These are phyloP conservation scores for Drosophila pseudoobscura DNA, from an alignment of 1,140 invertebrate species.

Conservation along the genomic window DNA sequence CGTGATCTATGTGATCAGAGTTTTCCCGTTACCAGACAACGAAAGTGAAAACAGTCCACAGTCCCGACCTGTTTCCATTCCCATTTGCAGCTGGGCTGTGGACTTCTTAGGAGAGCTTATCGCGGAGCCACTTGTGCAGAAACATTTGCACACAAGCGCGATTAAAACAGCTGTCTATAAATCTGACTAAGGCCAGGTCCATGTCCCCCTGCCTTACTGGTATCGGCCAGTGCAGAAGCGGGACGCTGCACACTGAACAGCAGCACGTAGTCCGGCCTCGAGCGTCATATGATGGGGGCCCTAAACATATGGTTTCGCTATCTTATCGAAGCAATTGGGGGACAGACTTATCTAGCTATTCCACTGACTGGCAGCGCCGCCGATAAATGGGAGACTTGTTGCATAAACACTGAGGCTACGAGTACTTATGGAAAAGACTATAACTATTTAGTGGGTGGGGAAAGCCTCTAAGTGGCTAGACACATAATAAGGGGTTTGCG, in stretches of 20 bases:
- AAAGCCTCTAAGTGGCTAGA: neutral
- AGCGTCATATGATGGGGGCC: slow-evolving; percentile 32
- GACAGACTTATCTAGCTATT: slow-evolving; percentile 19
- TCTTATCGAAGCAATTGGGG: slow-evolving; percentile 40
- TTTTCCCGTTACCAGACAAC: slow-evolving; percentile 31
- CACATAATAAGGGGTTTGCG: neutral
- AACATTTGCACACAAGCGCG: slow-evolving; percentile 16
- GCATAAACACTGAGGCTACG: neutral
- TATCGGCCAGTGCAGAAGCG: neutral
- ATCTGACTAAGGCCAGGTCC: slow-evolving; percentile 23
- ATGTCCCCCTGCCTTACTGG: slow-evolving; percentile 18
- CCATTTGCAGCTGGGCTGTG: slow-evolving; percentile 7
- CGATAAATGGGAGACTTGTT: slow-evolving; percentile 27
- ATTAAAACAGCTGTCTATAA: slow-evolving; percentile 15
- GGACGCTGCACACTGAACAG: slow-evolving; percentile 33
- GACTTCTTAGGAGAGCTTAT: slow-evolving; percentile 1
- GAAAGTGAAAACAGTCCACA: slow-evolving; percentile 57
- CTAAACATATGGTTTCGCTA: slow-evolving; percentile 38
- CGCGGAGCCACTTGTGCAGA: slow-evolving; percentile 8
- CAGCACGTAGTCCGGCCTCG: slow-evolving; percentile 41
- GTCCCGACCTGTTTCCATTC: slow-evolving; percentile 26
- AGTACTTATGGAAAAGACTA: slow-evolving; percentile 15
- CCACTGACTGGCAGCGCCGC: neutral
- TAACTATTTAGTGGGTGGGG: neutral
- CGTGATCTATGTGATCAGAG: slow-evolving; percentile 35